phyloP scores from a whole-genome alignment of 2,888 invertebrate species.

The Zaprionus bogoriensis region DNA sequence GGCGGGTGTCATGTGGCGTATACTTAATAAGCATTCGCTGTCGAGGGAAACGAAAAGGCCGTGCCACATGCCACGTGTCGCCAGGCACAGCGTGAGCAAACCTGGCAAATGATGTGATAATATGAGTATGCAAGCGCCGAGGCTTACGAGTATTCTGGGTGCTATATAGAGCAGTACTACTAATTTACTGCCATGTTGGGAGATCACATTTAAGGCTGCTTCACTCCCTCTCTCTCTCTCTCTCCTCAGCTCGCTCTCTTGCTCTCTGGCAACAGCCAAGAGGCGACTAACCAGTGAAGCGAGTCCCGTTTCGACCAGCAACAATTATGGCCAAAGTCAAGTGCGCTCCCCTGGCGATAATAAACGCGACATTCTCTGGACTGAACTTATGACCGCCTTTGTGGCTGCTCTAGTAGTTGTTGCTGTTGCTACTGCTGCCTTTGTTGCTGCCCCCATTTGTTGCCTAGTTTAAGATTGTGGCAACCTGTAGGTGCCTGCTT shows the following conservation, averaged over 20 bases:
- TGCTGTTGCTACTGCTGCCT: slow-evolving; percentile 36
- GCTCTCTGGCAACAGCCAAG: too few species aligned
- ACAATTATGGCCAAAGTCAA: slow-evolving; percentile 47
- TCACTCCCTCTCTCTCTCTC: neutral
- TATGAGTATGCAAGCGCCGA: neutral
- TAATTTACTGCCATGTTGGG: slow-evolving; percentile 40
- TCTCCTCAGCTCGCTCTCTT: neutral
- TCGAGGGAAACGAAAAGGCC: too few species aligned
- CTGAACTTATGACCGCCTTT: neutral
- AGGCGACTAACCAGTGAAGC: neutral
- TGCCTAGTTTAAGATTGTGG: slow-evolving; percentile 52
- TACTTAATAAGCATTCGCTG: slow-evolving; percentile 44
- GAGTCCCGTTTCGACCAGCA: slow-evolving; percentile 21
- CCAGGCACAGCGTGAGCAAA: neutral
- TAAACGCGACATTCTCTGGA: slow-evolving; percentile 47
- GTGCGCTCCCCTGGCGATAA: slow-evolving; percentile 55
- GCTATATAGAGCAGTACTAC: slow-evolving; percentile 25
- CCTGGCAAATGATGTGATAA: slow-evolving; percentile 14
- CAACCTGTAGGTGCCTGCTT: neutral
- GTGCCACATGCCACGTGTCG: slow-evolving; percentile 32
- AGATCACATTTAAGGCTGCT: slow-evolving; percentile 20
- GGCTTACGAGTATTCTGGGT: slow-evolving; percentile 9
- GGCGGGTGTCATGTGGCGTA: slow-evolving; percentile 41
- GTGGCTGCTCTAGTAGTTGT: slow-evolving; percentile 20
- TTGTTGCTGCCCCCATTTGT: slow-evolving; percentile 25